A percentile compares a stretch with the other conserved stretches of the same genome.
phyloP scores from a whole-genome alignment of 2,113 vertebrate genomes.

The Emydocephalus ijimae region DNA sequence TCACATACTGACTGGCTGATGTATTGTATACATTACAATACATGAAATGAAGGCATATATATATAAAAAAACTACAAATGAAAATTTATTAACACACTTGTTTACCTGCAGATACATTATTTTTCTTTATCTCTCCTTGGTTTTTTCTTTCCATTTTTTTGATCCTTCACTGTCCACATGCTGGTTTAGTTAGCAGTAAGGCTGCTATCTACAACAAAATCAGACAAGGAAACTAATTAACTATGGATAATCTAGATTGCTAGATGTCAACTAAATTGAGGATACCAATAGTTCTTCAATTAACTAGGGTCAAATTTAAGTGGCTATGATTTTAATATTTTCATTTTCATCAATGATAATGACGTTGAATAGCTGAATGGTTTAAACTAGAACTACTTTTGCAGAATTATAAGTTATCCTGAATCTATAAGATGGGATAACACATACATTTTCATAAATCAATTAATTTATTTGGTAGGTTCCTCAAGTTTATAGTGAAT shows the following conservation, averaged over 20 bases:
- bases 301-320: background rate
- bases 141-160: background rate
- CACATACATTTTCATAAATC: constrained; percentile 12
- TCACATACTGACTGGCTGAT: background rate
- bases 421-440: background rate
- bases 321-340: background rate
- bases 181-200: background rate
- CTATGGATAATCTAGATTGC: background rate
- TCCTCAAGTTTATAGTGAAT: background rate
- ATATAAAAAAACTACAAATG: background rate
- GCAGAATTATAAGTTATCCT: background rate
- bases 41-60: background rate
- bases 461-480: constrained; percentile 19
- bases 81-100: background rate
- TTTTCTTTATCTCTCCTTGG: background rate
- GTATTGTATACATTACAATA: background rate
- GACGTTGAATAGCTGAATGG: background rate
- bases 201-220: background rate
- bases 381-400: background rate
- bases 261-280: background rate
- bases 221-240: background rate
- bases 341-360: background rate
- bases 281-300: background rate
- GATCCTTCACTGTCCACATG: background rate
- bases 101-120: background rate